Evolutionary conservation across 2,888 invertebrate species (phyloP).

Genomic region (Aphodius granarius): DNA sequence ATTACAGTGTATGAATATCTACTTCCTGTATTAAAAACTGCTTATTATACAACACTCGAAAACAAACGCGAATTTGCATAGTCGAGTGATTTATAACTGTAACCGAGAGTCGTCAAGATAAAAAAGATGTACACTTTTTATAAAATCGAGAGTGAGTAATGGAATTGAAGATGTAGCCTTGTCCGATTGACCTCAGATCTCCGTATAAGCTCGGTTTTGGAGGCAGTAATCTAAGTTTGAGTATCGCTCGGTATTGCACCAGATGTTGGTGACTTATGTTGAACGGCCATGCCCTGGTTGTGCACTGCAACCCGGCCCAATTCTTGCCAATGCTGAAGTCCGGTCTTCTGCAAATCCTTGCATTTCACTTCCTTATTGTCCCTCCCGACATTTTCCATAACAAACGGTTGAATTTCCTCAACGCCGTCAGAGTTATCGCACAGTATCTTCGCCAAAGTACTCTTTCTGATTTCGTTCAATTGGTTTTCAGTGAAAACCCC

Average conservation of each 20-base stretch:
- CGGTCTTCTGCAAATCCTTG: constrained; percentile 60
- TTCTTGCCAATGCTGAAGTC: constrained; percentile 63
- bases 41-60: neutral
- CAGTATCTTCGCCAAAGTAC: constrained; percentile 71
- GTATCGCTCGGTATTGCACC: constrained; percentile 8
- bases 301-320: constrained; percentile 14
- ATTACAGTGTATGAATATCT: neutral
- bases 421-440: constrained; percentile 76
- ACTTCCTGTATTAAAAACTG: neutral
- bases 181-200: constrained; percentile 15
- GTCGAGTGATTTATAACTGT: neutral
- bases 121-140: neutral
- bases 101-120: neutral
- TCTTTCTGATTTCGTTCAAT: constrained; percentile 77
- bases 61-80: neutral
- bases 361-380: constrained; percentile 67
- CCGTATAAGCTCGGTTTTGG: constrained; percentile 20
- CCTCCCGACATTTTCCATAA: constrained; percentile 66
- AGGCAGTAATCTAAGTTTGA: neutral
- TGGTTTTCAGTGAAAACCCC: constrained; percentile 75
- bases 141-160: neutral
- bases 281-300: constrained; percentile 24
- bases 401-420: constrained; percentile 63
- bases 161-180: constrained; percentile 18
- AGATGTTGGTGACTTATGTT: constrained; percentile 19